A percentile compares a stretch with the other conserved stretches of the same genome.
phyloP scores from a whole-genome alignment of 2,888 invertebrate genomes.

The Linnaemya vulpina region DNA sequence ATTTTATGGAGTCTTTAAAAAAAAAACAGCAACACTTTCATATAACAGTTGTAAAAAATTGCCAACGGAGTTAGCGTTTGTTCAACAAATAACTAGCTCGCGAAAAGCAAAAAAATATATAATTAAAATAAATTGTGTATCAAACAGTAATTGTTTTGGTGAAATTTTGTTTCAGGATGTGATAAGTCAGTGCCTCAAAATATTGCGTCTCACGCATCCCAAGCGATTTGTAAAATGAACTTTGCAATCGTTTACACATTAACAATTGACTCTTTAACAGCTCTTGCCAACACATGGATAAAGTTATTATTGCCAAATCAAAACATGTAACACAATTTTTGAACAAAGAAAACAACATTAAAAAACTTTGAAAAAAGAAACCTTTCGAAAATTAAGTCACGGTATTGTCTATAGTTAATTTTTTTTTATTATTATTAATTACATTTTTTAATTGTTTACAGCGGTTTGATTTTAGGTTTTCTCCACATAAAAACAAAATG shows the following conservation, averaged over 20 bases:
- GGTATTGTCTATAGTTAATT: slow-evolving; percentile 34
- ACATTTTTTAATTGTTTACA: slow-evolving; percentile 41
- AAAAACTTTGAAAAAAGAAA: slow-evolving; percentile 36
- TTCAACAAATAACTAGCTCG: no score
- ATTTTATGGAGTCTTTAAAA: no score
- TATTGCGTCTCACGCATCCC: no score
- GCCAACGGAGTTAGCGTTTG: no score
- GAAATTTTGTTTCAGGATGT: no score
- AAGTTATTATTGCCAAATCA: slow-evolving; percentile 46
- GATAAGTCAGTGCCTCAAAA: no score
- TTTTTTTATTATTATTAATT: slow-evolving; percentile 30
- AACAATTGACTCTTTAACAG: slow-evolving; percentile 18
- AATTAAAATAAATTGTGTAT: no score
- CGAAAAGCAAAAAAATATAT: no score
- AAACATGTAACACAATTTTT: slow-evolving; percentile 20
- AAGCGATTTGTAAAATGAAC: not conserved
- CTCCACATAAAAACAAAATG: not conserved
- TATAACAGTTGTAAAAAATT: no score
- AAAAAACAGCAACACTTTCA: no score
- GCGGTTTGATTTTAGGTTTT: not conserved
- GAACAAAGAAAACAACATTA: slow-evolving; percentile 25
- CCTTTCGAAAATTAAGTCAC: slow-evolving; percentile 62
- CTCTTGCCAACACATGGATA: slow-evolving; percentile 17
- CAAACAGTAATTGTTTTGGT: no score
- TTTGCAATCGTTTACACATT: not conserved